Conservation (phyloP, 2,113 vertebrate genomes). For the Eulacestoma nigropectus region DNA sequence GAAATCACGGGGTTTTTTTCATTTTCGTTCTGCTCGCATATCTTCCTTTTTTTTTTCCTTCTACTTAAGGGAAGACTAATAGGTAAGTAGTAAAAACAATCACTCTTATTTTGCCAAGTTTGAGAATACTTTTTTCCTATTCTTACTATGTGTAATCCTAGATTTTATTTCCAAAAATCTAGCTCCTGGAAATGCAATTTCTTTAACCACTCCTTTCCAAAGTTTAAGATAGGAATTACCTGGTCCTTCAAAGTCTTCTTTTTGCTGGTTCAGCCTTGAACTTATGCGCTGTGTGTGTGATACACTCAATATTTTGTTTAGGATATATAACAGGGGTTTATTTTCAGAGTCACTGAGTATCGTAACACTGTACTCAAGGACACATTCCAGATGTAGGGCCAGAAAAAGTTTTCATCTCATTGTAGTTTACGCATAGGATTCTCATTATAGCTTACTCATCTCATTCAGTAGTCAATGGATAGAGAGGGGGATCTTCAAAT, state of each 20-base stretch:
- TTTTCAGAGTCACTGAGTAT: not conserved
- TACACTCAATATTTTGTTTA: not conserved
- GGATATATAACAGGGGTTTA: not conserved
- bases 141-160: not conserved
- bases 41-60: not conserved
- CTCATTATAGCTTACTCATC: not conserved
- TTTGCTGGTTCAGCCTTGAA: not conserved
- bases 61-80: not conserved
- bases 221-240: not conserved
- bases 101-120: not conserved
- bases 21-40: not conserved
- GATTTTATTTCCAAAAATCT: not conserved
- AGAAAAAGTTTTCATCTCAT: not conserved
- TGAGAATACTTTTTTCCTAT: not conserved
- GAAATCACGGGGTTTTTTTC: rapidly evolving
- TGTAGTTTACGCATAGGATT: not conserved
- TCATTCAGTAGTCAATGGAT: not conserved
- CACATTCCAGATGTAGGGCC: not conserved
- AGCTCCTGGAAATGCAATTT: not conserved
- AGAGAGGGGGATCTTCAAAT: not conserved
- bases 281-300: rapidly evolving
- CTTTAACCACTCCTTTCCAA: not conserved
- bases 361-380: not conserved
- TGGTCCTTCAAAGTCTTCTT: not conserved
- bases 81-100: not conserved